phyloP scores from a whole-genome alignment of 2,113 vertebrate species.

The Brachyistius frenatus region DNA sequence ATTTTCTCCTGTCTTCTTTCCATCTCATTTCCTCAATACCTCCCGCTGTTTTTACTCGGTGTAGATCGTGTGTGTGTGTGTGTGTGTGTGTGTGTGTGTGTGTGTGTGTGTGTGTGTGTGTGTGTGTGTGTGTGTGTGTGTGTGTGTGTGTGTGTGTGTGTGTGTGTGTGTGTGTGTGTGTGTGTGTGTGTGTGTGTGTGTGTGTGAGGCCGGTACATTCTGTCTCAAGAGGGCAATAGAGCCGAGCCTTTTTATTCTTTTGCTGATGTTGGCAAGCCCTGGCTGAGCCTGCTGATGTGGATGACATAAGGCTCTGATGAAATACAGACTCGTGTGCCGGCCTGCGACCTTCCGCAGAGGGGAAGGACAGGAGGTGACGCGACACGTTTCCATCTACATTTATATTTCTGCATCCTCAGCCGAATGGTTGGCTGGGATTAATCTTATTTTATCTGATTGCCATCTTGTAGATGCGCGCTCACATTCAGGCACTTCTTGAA shows the following conservation, averaged over 20 bases:
- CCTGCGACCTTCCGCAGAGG: conserved; percentile 46
- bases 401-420: conserved; percentile 18
- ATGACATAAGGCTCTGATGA: conserved; percentile 15
- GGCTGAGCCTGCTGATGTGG: conserved; percentile 51
- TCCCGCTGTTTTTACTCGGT: neutral
- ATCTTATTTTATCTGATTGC: conserved; percentile 34
- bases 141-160: neutral
- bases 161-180: neutral
- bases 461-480: conserved; percentile 3
- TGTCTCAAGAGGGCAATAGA: conserved; percentile 62
- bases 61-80: neutral
- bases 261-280: conserved; percentile 44
- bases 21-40: conserved; percentile 5
- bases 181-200: neutral
- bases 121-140: no score
- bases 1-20: conserved; percentile 15
- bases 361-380: conserved; percentile 28
- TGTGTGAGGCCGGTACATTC: conserved; percentile 15
- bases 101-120: no score
- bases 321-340: conserved; percentile 37
- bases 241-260: conserved; percentile 41
- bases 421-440: neutral
- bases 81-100: neutral
- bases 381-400: conserved; percentile 7
- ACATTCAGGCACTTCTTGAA: conserved; percentile 2